phyloP scores from a whole-genome alignment of 2,113 vertebrate species.

The Echinops telfairi region DNA sequence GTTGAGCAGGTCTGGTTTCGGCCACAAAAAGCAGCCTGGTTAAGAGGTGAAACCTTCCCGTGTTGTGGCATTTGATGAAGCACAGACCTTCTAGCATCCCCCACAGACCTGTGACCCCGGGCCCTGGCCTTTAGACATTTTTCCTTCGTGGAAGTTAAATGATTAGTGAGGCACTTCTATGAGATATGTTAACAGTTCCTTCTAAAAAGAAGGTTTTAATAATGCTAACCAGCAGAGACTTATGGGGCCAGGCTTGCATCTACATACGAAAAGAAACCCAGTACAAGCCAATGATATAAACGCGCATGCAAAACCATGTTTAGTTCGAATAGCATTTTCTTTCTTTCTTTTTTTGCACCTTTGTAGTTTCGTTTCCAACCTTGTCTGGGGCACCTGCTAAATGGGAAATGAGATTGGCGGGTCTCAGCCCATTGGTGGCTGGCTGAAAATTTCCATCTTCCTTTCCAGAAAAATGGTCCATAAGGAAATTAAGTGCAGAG shows the following conservation, averaged over 20 bases:
- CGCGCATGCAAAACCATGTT: constrained; percentile 38
- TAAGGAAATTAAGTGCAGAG: constrained; percentile 82
- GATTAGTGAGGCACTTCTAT: constrained; percentile 76
- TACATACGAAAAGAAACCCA: constrained; percentile 58
- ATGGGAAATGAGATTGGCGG: constrained; percentile 72
- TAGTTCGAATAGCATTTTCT: constrained; percentile 50
- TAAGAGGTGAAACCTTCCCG: constrained; percentile 68
- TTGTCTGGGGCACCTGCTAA: constrained; percentile 67
- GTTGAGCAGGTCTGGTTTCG: constrained; percentile 68
- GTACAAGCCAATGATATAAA: constrained; percentile 16
- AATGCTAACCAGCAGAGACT: constrained; percentile 75
- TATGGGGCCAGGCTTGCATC: constrained; percentile 72
- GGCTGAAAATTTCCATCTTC: constrained; percentile 79
- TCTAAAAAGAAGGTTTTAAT: constrained; percentile 71
- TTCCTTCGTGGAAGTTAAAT: constrained; percentile 51
- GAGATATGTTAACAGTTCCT: constrained; percentile 77
- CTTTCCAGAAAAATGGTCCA: constrained; percentile 80
- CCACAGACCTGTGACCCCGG: constrained; percentile 56
- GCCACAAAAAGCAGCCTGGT: constrained; percentile 66
- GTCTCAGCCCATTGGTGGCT: constrained; percentile 80
- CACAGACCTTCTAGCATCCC: constrained; percentile 70
- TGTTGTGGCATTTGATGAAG: constrained; percentile 74
- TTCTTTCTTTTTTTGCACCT: constrained; percentile 66
- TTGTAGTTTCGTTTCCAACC: constrained; percentile 72
- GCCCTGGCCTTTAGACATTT: constrained; percentile 38